Evolutionary conservation across 2,888 invertebrate species (phyloP), one percentile per base, ranked within the genome.

Genomic region (Rhingia campestris): DNA sequence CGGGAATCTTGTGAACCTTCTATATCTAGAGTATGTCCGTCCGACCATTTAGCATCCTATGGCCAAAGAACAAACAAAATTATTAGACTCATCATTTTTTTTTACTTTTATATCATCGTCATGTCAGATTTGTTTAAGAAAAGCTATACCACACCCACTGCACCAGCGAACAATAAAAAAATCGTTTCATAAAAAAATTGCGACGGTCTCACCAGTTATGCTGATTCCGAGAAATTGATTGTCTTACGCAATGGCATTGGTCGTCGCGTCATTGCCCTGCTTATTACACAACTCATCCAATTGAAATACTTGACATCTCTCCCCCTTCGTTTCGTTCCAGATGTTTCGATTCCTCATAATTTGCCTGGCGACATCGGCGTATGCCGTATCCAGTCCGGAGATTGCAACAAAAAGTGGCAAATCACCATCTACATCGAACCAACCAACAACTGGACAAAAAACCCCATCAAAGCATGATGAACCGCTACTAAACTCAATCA

Each of bases 401-500:
- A 88, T 89, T 69, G 58, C 86, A 43, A 87, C 72, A 72, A 89
- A 90, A 64, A 79, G 87, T 4, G 81, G 67, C 47, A 89, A 89
- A 66, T 77, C 87, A 0, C 69, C 81, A 73, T 41, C 81, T 74
- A 73, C 1, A 87, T 84, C 5, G 82, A 30, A 5, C 51, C 64
- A 77, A 2, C 87, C 87, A 4, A 87, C 89, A 45, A 2, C 9
- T 30, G 6, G 56, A 43, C 54, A 70, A 53, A 82, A 82, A 67
- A 10, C 39, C n/a, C 10, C 54, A 35, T 10, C 82, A 7, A 72
- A 66, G 32, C 61, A 73, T n/a, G 74, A 89, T 80, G 90, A 91
- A 14, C 85, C 88, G 0, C 89, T 90, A 49, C 81, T 90, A 0
- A 90, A 91, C 70, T 88, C 91, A 3, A 86, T 90, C 58, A 91